Base-by-base conservation (phyloP, 2,888 invertebrate species). In the Nomada goodeniana region DNA sequence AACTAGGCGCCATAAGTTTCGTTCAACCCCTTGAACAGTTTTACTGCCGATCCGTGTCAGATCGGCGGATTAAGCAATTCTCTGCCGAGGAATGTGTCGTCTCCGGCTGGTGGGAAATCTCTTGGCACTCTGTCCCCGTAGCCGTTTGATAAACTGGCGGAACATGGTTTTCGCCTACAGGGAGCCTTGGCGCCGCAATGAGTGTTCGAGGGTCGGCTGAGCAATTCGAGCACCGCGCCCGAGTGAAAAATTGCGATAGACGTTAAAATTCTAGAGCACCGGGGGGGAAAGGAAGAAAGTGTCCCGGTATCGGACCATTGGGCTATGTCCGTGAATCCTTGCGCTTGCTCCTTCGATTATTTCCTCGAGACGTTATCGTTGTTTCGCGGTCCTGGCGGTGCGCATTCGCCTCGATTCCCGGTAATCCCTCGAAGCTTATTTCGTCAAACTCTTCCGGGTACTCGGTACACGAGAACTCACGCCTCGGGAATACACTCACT, bases 1-100 rank as follows among this genome's bases (percentile, higher is more conserved):
- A 70, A 61, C 52, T 23, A 52, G 18, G 23, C 23, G 9, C 23
- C 69, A 53, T 20, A 61, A 69, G 42, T 60, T 71, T 50, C 15
- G 20, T 57, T 64, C 47, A 47, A 23, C 64, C 47, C 47, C 23
- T 47, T 20, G 18, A 60, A 50, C 60, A 23, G 60, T 59, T 70
- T 70, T 52, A 60, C 36, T 20, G 60, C 50, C 20, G 70, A 70
- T 70, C 52, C 60, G 15, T 36, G 60, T 50, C 60, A 20, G 23
- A 5, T 2, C 9, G 10, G 36, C 15, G 20, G 50, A 36, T 70
- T 60, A 52, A 18, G 20, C 11, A 23, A 20, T 29, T 5, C 18
- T 50, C 29, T 52, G 15, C 15, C 52, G 52, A n/a, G 47, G 29
- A 52, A 65, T 52, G 52, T 18, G 29, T 29, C 50, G 52, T 57